These are phyloP conservation scores for Liposcelis brunnea DNA, from an alignment of 2,888 invertebrate genomes.

Conservation along the genomic window DNA sequence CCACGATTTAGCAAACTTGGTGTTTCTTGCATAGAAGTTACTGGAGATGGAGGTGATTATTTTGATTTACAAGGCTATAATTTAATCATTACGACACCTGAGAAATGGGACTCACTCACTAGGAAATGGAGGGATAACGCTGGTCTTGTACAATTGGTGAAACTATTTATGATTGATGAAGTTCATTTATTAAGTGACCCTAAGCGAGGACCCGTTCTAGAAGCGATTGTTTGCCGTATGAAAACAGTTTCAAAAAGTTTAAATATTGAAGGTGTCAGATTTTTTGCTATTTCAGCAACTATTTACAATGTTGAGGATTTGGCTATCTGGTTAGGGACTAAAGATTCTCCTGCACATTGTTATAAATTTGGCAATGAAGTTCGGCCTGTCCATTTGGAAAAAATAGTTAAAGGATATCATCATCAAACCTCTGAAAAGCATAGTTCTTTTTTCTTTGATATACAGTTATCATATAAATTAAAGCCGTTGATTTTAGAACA, in stretches of 20 bases:
- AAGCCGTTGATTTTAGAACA: conserved; percentile 48
- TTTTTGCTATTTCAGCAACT: conserved; percentile 63
- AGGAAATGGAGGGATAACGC: conserved; percentile 53
- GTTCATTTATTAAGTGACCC: conserved; percentile 60
- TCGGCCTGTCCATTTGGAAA: conserved; percentile 54
- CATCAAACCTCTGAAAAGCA: conserved; percentile 30
- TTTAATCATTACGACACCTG: conserved; percentile 62
- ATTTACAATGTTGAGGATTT: conserved; percentile 61
- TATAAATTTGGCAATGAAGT: conserved; percentile 45
- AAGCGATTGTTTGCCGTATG: conserved; percentile 66
- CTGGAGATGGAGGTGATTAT: conserved; percentile 54
- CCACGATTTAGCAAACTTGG: conserved; percentile 45
- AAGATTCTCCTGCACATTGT: conserved; percentile 26
- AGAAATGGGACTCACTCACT: conserved; percentile 71
- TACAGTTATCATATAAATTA: conserved; percentile 57
- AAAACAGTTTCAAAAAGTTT: conserved; percentile 43
- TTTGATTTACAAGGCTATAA: conserved; percentile 36
- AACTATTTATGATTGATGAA: conserved; percentile 57
- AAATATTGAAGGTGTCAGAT: conserved; percentile 30
- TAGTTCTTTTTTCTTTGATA: conserved; percentile 54
- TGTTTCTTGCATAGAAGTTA: conserved; percentile 47
- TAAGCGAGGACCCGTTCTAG: conserved; percentile 52
- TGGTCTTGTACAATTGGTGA: conserved; percentile 40
- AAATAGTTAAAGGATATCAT: conserved; percentile 52
- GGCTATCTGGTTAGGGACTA: conserved; percentile 47